Percentiles rank a stretch among this genome's conserved stretches.
Conservation (phyloP, 2,797 vertebrate species). For the Phoebastria nigripes region DNA sequence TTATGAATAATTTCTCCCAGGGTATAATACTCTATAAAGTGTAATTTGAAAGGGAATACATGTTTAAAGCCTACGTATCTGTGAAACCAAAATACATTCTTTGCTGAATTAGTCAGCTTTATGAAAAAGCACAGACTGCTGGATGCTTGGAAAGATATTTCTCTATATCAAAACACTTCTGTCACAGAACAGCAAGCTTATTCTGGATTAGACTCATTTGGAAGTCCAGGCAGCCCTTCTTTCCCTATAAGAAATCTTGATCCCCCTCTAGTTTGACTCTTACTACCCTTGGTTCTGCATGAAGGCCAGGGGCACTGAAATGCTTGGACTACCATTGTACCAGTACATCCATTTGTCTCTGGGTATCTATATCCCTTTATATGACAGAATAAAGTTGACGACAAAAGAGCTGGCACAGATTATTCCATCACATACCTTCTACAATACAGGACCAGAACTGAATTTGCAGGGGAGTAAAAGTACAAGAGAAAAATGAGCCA, state of each 20-base stretch:
- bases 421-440: neutral
- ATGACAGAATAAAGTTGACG: neutral
- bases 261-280: neutral
- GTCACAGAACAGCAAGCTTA: neutral
- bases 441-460: neutral
- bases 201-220: neutral
- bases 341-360: neutral
- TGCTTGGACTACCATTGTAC: neutral
- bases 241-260: neutral
- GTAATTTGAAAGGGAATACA: conserved; percentile 65
- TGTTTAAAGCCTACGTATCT: conserved; percentile 42
- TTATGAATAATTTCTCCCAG: conserved; percentile 83
- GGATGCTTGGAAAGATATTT: neutral
- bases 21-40: conserved; percentile 67
- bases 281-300: neutral
- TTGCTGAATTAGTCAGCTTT: conserved; percentile 17
- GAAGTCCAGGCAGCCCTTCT: neutral
- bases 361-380: neutral
- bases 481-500: neutral
- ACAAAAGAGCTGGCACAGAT: neutral
- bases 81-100: conserved; percentile 47
- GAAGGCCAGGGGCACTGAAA: neutral
- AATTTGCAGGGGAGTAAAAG: neutral
- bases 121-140: neutral
- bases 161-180: conserved; percentile 10